These are phyloP conservation scores for Eilema griseolum DNA, from an alignment of 2,888 invertebrate genomes.

Conservation along the genomic window DNA sequence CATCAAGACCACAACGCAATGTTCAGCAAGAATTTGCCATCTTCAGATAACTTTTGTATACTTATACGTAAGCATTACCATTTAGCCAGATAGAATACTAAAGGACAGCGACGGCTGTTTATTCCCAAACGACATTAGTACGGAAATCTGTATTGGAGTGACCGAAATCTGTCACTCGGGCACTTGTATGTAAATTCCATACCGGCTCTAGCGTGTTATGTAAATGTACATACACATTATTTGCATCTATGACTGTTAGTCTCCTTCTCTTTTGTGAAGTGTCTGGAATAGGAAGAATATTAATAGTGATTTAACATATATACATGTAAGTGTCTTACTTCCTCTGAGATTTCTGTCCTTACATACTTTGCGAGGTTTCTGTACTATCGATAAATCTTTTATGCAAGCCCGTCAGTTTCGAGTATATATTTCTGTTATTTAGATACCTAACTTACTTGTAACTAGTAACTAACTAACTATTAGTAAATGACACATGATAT, in stretches of 20 bases:
- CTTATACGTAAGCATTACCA: conserved; percentile 18
- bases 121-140: conserved; percentile 42
- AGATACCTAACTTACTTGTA: background rate
- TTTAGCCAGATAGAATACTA: conserved; percentile 16
- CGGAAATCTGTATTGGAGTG: conserved; percentile 48
- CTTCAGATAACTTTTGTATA: conserved; percentile 24
- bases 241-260: conserved; percentile 46
- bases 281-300: conserved; percentile 29
- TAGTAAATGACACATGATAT: too few species aligned
- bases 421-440: background rate
- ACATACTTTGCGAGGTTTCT: background rate
- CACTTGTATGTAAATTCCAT: conserved; percentile 61
- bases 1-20: background rate
- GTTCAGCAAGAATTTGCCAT: background rate
- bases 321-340: background rate
- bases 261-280: conserved; percentile 33
- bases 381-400: too few species aligned
- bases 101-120: conserved; percentile 12
- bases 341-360: background rate
- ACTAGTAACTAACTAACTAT: conserved; percentile 27
- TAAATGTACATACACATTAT: conserved; percentile 54
- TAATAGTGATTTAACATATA: conserved; percentile 41
- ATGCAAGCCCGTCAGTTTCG: background rate
- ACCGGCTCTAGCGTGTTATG: conserved; percentile 44
- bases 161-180: conserved; percentile 60